Evolutionary conservation across 2,113 vertebrate species (phyloP), one percentile per base, ranked within the genome.

Genomic region (Dromaius novaehollandiae): DNA sequence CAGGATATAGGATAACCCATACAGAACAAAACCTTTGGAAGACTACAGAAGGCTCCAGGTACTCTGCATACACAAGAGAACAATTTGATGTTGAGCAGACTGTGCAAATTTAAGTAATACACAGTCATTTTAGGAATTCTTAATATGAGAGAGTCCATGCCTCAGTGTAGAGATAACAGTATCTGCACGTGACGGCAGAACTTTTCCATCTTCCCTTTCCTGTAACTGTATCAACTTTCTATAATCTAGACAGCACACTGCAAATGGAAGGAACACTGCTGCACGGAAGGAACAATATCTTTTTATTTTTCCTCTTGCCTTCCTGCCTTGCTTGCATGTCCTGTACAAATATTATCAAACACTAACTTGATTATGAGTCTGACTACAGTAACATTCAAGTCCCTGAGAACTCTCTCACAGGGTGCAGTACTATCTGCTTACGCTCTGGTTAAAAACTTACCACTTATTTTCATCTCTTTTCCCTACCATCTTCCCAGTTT

Each of bases 1-100:
- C 70, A 92, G 51, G 73, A 93, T 76, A 60, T 51, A 73, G 46
- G 76, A 63, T 34, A 73, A 93, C 68, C 81, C n/a, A 85, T 73
- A 86, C 22, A 48, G 77, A 91, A 94, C 48, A 84, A 83, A 90
- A 85, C 51, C 60, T 51, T 25, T 71, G 82, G 64, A 94, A 96
- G 82, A 88, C 8, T 44, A 68, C 9, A 18, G 58, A n/a, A 94
- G 48, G 36, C 18, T 83, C 74, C 74, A 56, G 82, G 86, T 13
- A 82, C 40, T 68, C 64, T 61, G 22, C 38, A 83, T 26, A 48
- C 71, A 64, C 63, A 73, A 38, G 24, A 93, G 36, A 75, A 11
- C 13, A 60, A 14, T 40, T n/a, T 79, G 77, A 89, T 73, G 38
- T 55, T 61, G 60, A 6, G 63, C 14, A 68, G n/a, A 63, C 4